A percentile compares a stretch with the other conserved stretches of the same genome.
These are phyloP conservation scores for Pedicia rivosa DNA, from an alignment of 2,888 invertebrate species.

Conservation along the genomic window DNA sequence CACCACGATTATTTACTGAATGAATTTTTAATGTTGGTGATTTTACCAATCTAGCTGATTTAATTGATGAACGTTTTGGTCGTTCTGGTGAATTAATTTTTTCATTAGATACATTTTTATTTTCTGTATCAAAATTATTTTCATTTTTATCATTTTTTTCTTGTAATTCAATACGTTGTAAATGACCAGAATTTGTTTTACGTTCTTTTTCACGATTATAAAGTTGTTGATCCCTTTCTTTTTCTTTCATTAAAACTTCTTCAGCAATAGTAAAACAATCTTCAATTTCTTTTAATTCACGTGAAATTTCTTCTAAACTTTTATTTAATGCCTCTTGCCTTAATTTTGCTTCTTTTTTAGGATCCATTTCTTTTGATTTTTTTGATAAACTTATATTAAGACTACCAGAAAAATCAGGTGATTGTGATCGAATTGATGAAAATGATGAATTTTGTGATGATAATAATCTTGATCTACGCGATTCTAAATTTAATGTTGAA, in stretches of 20 bases:
- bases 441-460: slow-evolving; percentile 2
- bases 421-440: slow-evolving; percentile 2
- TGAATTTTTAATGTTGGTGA: slow-evolving; percentile 26
- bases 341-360: neutral
- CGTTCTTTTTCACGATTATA: slow-evolving; percentile 15
- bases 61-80: slow-evolving; percentile 18
- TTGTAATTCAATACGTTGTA: neutral
- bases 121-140: neutral
- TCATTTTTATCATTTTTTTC: slow-evolving; percentile 2
- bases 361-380: neutral
- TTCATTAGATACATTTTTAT: neutral
- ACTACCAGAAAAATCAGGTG: slow-evolving; percentile 1
- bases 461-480: slow-evolving; percentile 1
- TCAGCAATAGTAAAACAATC: slow-evolving; percentile 29
- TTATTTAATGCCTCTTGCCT: slow-evolving; percentile 2
- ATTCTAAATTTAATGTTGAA: no score
- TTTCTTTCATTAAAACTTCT: slow-evolving; percentile 23
- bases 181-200: slow-evolving; percentile 5
- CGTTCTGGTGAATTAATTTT: neutral
- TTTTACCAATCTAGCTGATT: slow-evolving; percentile 11
- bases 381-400: neutral
- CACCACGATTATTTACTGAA: slow-evolving; percentile 17
- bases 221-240: slow-evolving; percentile 20
- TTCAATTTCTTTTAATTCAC: slow-evolving; percentile 29
- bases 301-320: slow-evolving; percentile 30